Conservation (phyloP, 2,888 invertebrate genomes). For the Plutella xylostella region DNA sequence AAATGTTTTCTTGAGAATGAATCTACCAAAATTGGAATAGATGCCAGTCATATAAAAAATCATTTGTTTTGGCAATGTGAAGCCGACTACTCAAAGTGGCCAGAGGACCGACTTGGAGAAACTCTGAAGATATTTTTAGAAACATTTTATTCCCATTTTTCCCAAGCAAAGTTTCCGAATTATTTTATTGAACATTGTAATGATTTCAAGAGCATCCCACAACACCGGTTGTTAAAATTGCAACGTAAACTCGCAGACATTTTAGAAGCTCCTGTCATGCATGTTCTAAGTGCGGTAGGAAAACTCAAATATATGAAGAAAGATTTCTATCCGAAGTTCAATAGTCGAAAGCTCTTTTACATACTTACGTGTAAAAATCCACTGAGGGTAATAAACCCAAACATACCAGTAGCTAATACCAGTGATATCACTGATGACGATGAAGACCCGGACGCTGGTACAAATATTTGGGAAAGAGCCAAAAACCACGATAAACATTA, state of each 20-base stretch:
- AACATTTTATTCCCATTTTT: constrained; percentile 72
- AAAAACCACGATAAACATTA: constrained; percentile 63
- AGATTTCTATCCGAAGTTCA: constrained; percentile 74
- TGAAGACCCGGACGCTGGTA: constrained; percentile 32
- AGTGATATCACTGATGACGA: constrained; percentile 52
- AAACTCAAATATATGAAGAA: constrained; percentile 73
- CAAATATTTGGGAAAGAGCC: constrained; percentile 57
- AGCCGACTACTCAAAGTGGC: constrained; percentile 77
- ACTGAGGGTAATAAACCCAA: constrained; percentile 55
- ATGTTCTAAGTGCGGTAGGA: constrained; percentile 75
- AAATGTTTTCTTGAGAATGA: constrained; percentile 79
- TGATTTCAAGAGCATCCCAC: constrained; percentile 77
- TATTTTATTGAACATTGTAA: constrained; percentile 82
- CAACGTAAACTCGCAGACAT: constrained; percentile 77
- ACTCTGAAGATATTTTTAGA: constrained; percentile 73
- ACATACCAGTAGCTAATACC: constrained; percentile 36
- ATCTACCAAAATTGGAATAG: constrained; percentile 73
- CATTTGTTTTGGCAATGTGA: constrained; percentile 85
- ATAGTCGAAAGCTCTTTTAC: constrained; percentile 69
- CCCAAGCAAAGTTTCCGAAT: constrained; percentile 73
- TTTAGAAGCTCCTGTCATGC: constrained; percentile 77
- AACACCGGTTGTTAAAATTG: constrained; percentile 71
- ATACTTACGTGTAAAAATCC: constrained; percentile 70
- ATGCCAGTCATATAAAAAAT: constrained; percentile 78
- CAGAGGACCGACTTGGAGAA: constrained; percentile 79